Evolutionary conservation across 2,113 vertebrate species (phyloP).

Genomic region (Rhynchomys soricoides): DNA sequence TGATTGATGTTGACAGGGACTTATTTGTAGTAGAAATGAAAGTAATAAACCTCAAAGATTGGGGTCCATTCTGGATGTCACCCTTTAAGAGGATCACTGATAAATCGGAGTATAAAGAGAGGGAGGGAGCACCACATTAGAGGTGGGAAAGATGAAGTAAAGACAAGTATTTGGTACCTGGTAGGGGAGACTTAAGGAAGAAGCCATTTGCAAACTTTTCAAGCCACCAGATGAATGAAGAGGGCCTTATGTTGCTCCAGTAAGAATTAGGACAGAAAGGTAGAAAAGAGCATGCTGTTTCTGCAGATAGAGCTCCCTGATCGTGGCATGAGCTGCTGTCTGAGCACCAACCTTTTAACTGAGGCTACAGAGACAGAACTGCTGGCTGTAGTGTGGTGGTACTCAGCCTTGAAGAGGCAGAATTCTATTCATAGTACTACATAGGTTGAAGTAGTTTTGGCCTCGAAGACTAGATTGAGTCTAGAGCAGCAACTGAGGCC

Average conservation of each 20-base stretch:
- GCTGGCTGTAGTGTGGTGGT: not conserved
- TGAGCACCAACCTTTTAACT: not conserved
- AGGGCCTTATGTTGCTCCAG: not conserved
- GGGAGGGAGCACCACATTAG: not conserved
- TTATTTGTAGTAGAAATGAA: conserved; percentile 71
- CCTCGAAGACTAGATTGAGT: not conserved
- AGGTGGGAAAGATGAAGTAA: not conserved
- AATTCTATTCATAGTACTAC: not conserved
- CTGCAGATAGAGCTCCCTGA: not conserved
- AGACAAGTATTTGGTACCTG: not conserved
- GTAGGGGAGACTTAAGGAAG: not conserved
- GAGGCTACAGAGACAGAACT: not conserved
- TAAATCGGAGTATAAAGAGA: not conserved
- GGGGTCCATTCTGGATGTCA: conserved; percentile 58
- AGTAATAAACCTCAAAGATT: conserved; percentile 68
- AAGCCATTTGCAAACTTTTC: not conserved
- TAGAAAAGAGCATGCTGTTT: not conserved
- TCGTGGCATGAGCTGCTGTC: not conserved
- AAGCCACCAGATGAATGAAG: not conserved
- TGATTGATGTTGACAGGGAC: conserved; percentile 68
- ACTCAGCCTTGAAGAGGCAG: not conserved
- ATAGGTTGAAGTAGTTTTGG: not conserved
- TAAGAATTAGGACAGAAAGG: not conserved
- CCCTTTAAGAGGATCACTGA: not conserved
- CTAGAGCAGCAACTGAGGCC: not conserved